Evolutionary conservation across 2,113 vertebrate genomes (phyloP).

Genomic region (Zapornia atra): DNA sequence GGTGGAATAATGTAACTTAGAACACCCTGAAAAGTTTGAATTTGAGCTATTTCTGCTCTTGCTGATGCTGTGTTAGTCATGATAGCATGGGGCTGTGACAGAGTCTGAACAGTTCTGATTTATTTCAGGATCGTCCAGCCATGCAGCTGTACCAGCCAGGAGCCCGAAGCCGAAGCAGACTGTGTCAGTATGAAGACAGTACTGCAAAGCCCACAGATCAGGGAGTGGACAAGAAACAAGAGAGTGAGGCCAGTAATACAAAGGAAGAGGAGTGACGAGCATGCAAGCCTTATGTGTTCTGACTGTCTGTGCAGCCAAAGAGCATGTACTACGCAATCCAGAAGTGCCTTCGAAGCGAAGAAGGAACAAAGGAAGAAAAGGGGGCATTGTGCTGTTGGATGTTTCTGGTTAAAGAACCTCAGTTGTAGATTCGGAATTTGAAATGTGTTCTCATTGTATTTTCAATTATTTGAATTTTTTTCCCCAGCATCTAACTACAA

Average conservation of each 20-base stretch:
- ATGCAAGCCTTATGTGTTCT: slow-evolving; percentile 76
- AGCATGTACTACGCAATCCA: slow-evolving; percentile 81
- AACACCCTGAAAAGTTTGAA: not conserved
- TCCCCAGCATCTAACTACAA: slow-evolving; percentile 50
- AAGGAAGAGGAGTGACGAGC: slow-evolving; percentile 82
- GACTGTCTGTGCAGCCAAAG: slow-evolving; percentile 84
- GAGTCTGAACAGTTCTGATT: slow-evolving; percentile 48
- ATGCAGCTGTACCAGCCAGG: slow-evolving; percentile 98
- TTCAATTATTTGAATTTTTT: slow-evolving; percentile 71
- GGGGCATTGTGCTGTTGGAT: slow-evolving; percentile 70
- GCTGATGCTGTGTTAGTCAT: not conserved
- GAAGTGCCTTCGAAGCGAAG: slow-evolving; percentile 88
- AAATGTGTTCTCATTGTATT: slow-evolving; percentile 72
- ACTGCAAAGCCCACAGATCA: slow-evolving; percentile 70
- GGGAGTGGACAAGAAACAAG: slow-evolving; percentile 80
- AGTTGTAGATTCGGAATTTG: slow-evolving; percentile 63
- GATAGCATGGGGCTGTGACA: not conserved
- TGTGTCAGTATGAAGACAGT: slow-evolving; percentile 73
- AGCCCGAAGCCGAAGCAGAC: slow-evolving; percentile 86
- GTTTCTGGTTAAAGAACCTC: slow-evolving; percentile 70
- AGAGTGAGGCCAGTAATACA: slow-evolving; percentile 81
- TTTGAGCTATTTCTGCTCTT: not conserved
- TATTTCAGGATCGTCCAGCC: slow-evolving; percentile 91
- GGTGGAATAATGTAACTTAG: not conserved
- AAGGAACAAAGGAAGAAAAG: slow-evolving; percentile 65